These are phyloP conservation scores for Sebastes trivittatus DNA, from an alignment of 2,797 vertebrate genomes.

Conservation along the genomic window DNA sequence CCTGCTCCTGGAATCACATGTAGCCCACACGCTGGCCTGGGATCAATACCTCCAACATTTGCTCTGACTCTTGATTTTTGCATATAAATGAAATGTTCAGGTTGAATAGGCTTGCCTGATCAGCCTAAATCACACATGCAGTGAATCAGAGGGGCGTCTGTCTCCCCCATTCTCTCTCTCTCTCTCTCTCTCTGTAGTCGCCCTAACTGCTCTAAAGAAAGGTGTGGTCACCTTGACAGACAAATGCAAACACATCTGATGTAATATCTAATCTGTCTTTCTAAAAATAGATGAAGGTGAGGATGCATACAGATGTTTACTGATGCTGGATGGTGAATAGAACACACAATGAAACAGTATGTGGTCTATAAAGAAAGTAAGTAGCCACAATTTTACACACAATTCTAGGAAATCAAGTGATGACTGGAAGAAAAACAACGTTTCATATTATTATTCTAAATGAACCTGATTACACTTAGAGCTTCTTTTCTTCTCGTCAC, in stretches of 20 bases:
- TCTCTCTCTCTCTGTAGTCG: not conserved
- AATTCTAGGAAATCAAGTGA: not conserved
- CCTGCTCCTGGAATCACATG: constrained; percentile 14
- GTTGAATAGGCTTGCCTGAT: constrained; percentile 17
- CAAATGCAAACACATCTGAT: not conserved
- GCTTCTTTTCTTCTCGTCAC: constrained; percentile 4
- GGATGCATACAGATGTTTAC: not conserved
- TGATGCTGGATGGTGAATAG: not conserved
- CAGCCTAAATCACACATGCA: not conserved
- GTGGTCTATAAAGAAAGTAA: too few species aligned
- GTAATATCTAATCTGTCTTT: not conserved
- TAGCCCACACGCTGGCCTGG: not conserved
- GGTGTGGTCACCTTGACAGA: constrained; percentile 12
- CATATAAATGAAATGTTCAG: constrained; percentile 53
- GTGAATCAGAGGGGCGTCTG: not conserved
- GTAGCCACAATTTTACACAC: not conserved
- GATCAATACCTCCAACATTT: constrained; percentile 40
- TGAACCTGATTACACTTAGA: not conserved
- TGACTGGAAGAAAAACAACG: not conserved
- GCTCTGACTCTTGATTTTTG: constrained; percentile 32
- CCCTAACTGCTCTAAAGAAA: constrained; percentile 1
- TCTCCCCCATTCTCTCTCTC: not conserved
- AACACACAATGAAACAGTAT: not conserved
- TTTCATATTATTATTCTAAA: not conserved
- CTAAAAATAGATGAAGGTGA: not conserved